phyloP scores from a whole-genome alignment of 2,888 invertebrate genomes.

The Sarcophaga rosellei region DNA sequence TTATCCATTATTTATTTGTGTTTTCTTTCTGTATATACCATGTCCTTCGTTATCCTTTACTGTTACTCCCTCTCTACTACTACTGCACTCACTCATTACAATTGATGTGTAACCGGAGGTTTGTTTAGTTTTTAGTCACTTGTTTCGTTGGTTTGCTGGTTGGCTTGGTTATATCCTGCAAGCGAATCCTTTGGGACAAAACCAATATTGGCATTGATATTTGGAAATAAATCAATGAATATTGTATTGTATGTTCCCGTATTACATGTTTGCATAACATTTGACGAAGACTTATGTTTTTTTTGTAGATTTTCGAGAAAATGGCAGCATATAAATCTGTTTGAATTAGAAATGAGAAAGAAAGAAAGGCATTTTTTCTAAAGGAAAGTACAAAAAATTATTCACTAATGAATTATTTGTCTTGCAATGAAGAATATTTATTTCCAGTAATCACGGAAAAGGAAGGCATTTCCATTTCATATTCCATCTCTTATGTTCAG shows the following conservation, averaged over 20 bases:
- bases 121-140: constrained; percentile 39
- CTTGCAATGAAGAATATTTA: too few relatives aligned
- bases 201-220: constrained; percentile 62
- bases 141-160: not conserved
- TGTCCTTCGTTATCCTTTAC: constrained; percentile 4
- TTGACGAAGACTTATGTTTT: constrained; percentile 58
- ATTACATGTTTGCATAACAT: constrained; percentile 6
- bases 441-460: not conserved
- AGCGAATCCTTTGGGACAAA: constrained; percentile 60
- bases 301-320: constrained; percentile 35
- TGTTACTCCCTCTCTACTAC: constrained; percentile 7
- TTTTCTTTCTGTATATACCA: constrained; percentile 23
- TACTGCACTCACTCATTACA: not conserved
- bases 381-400: not conserved
- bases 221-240: constrained; percentile 64
- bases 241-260: constrained; percentile 12
- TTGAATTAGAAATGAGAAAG: not conserved
- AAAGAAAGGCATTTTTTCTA: not conserved
- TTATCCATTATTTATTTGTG: not conserved
- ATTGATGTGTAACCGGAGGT: constrained; percentile 13
- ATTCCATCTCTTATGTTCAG: too few relatives aligned
- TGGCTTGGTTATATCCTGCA: not conserved
- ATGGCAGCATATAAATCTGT: constrained; percentile 60
- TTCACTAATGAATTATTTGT: not conserved
- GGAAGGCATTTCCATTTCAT: not conserved